Base-by-base conservation (phyloP, 1,140 invertebrate species). In the Stegodyphus mimosarum region DNA sequence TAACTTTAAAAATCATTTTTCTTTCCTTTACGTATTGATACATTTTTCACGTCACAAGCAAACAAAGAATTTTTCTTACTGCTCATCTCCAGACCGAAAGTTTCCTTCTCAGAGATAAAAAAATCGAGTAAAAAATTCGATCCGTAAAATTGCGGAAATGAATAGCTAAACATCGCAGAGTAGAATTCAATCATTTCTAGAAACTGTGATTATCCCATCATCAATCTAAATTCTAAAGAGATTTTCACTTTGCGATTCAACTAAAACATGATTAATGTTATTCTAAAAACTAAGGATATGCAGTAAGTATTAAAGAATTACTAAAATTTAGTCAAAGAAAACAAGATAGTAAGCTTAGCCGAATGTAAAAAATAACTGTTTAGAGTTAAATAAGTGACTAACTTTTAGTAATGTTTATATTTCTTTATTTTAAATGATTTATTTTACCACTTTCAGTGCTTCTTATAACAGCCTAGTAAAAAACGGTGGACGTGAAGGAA, bases 11-110 rank as follows among this genome's bases (percentile, higher is more conserved):
- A 50, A 69, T 18, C 49, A 79, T 79, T 33, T 79, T 69, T 48
- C 49, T 18, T 79, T 79, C 69, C 64, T 79, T 69, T 79, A 66
- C 15, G 64, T 53, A 66, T 69, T 18, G 64, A 79, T 79, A 70
- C 76, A 79, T 79, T 79, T 79, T 79, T 79, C 64, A 79, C 50
- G 66, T 69, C 64, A 70, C 53, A 69, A 7, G 17, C 10, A 48
- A 77, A 55, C 76, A 79, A 79, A 79, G 49, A 53, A 70, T 53
- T 9, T 13, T n/a, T 60, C 55, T 60, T 60, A 60, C 9, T 60
- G 9, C 55, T 11, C 9, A 60, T 11, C 9, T 60, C 15, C 55
- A 11, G 15, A 60, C 9, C 9, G 5, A 60, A 60, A 11, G 55
- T 11, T 9, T 9, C 55, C 9, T 60, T 60, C 15, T 15, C 55